phyloP scores from a whole-genome alignment of 1,140 invertebrate genomes.

The Drosophila littoralis region DNA sequence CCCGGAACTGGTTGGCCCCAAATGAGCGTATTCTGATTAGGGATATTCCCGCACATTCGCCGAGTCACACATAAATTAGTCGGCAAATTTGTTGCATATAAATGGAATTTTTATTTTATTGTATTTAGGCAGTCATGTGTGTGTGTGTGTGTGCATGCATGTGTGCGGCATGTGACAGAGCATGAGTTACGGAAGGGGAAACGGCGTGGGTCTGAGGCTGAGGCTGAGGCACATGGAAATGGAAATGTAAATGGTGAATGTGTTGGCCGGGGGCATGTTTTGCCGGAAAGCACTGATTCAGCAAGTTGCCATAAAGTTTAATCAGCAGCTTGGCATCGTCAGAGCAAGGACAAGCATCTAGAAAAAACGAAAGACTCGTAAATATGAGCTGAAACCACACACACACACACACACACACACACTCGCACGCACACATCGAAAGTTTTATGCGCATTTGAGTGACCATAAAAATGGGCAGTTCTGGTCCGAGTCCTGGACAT shows the following conservation, averaged over 20 bases:
- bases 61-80: constrained; percentile 61
- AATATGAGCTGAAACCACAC: constrained; percentile 35
- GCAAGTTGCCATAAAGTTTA: constrained; percentile 82
- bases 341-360: constrained; percentile 36
- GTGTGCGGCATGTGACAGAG: constrained; percentile 8
- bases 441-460: constrained; percentile 79
- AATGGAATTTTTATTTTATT: constrained; percentile 66
- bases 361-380: constrained; percentile 45
- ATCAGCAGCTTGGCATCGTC: constrained; percentile 74
- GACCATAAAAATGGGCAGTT: constrained; percentile 73
- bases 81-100: constrained; percentile 57
- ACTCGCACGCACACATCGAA: constrained; percentile 31
- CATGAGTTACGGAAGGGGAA: background rate
- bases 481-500: constrained; percentile 29
- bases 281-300: constrained; percentile 67
- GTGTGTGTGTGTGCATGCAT: background rate
- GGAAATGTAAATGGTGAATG: no score
- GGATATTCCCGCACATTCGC: constrained; percentile 35
- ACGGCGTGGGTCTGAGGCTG: background rate
- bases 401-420: constrained; percentile 32
- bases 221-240: no score
- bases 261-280: background rate
- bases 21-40: constrained; percentile 43
- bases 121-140: constrained; percentile 41
- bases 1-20: background rate